Percentiles rank a stretch among this genome's conserved stretches.
These are phyloP conservation scores for Vipera latastei DNA, from an alignment of 2,797 vertebrate species.

Conservation along the genomic window DNA sequence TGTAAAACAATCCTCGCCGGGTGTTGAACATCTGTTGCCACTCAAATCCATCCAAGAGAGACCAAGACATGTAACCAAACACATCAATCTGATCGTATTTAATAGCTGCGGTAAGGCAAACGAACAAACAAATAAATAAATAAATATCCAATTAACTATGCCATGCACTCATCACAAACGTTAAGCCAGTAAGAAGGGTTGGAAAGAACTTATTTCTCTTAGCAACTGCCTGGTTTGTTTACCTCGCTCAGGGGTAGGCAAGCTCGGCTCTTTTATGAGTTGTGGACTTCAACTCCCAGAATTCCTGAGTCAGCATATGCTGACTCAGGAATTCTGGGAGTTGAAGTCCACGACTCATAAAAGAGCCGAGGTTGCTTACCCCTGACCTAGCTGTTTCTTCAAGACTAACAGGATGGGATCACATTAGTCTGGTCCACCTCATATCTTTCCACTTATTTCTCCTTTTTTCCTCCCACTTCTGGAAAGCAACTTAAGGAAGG, in stretches of 20 bases:
- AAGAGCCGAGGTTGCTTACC: no score
- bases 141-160: not conserved
- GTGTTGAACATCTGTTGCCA: slow-evolving; percentile 85
- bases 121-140: not conserved
- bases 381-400: not conserved
- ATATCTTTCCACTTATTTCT: no score
- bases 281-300: no score
- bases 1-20: slow-evolving; percentile 87
- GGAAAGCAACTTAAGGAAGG: not conserved
- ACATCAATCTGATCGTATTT: slow-evolving; percentile 81
- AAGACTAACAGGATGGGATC: no score
- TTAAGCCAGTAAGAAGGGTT: not conserved
- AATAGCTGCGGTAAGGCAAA: slow-evolving; percentile 75
- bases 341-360: no score
- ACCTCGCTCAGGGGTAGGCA: no score
- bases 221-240: not conserved
- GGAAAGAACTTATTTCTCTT: not conserved
- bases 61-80: slow-evolving; percentile 92
- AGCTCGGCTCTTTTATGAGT: no score
- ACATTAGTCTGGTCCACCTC: no score
- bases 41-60: slow-evolving; percentile 92
- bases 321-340: no score
- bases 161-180: not conserved
- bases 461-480: not conserved
- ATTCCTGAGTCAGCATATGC: no score